Conservation (phyloP, 2,797 vertebrate species). For the Hybognathus amarus region DNA sequence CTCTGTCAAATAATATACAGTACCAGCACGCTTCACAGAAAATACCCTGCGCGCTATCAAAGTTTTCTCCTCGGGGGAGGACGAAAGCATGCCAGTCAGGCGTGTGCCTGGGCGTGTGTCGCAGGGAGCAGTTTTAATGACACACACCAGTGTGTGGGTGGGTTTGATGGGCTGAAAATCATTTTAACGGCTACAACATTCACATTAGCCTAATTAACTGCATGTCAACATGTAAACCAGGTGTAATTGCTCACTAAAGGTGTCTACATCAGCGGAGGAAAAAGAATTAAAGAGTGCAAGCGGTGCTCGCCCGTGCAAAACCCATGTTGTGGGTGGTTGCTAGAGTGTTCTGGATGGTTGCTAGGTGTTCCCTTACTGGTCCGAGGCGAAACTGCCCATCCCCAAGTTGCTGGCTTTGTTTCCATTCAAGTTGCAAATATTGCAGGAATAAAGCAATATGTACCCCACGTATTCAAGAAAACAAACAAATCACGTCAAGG, state of each 20-base stretch:
- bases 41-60: background rate
- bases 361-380: background rate
- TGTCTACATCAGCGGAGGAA: background rate
- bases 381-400: background rate
- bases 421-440: background rate
- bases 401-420: background rate
- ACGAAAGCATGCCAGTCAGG: background rate
- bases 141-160: background rate
- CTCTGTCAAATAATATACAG: slow-evolving; percentile 21
- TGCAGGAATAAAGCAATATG: background rate
- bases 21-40: background rate
- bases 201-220: slow-evolving; percentile 12
- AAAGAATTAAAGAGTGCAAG: background rate
- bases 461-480: background rate
- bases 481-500: background rate
- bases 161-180: slow-evolving; percentile 15
- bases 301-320: background rate
- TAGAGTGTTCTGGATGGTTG: background rate
- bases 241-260: slow-evolving; percentile 9
- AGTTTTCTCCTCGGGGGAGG: slow-evolving; percentile 1
- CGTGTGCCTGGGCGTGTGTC: background rate
- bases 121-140: background rate
- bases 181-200: slow-evolving; percentile 8
- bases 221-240: slow-evolving; percentile 6
- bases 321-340: background rate